Evolutionary conservation across 2,797 vertebrate species (phyloP).

Genomic region (Dromococcyx pavoninus): DNA sequence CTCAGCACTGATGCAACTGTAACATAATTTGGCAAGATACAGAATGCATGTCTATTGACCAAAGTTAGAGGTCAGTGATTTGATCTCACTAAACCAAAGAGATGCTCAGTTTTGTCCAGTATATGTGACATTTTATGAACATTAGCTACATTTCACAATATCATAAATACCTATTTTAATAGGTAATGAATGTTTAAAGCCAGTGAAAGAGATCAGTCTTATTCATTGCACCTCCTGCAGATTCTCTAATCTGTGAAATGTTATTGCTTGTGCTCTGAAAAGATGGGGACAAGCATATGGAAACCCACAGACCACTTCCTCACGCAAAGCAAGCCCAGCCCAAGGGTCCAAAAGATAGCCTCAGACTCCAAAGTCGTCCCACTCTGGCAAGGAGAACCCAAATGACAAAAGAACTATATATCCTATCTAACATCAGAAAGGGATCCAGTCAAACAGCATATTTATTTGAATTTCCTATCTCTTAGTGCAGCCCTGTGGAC

Average conservation of each 20-base stretch:
- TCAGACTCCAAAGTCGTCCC: not conserved
- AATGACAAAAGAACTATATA: not conserved
- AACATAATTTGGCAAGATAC: not conserved
- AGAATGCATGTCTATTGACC: not conserved
- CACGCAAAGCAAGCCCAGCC: not conserved
- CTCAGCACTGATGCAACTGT: not conserved
- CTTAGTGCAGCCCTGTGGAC: not conserved
- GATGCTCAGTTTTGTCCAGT: not conserved
- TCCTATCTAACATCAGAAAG: not conserved
- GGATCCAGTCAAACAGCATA: not conserved
- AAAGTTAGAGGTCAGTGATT: not conserved
- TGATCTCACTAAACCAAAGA: conserved; percentile 2
- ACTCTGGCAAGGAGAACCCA: not conserved
- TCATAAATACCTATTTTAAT: not conserved
- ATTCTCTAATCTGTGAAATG: not conserved
- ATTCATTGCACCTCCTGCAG: not conserved
- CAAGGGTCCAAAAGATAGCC: not conserved
- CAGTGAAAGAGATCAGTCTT: not conserved
- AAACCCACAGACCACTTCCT: not conserved
- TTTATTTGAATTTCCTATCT: not conserved
- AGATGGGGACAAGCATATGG: not conserved
- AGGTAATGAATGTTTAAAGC: not conserved
- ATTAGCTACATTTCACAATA: not conserved
- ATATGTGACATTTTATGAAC: not conserved
- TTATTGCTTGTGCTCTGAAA: not conserved